These are phyloP conservation scores for Oryzias javanicus DNA, from an alignment of 2,113 vertebrate species.

Conservation along the genomic window DNA sequence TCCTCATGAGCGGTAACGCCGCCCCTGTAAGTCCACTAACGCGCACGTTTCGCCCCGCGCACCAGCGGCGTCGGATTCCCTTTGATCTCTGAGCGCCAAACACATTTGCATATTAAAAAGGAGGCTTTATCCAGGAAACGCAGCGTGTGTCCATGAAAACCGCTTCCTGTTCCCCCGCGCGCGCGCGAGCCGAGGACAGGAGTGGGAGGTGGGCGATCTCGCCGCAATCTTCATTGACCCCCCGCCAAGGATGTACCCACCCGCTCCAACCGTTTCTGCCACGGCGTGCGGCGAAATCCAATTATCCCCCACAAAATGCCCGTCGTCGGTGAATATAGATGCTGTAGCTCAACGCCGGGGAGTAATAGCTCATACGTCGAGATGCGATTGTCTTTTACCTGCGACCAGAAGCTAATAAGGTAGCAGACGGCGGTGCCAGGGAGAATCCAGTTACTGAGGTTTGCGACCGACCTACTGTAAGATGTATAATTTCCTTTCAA, in stretches of 20 bases:
- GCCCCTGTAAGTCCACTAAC: background rate
- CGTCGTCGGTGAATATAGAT: conserved; percentile 77
- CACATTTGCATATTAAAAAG: conserved; percentile 61
- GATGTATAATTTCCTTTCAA: conserved; percentile 11
- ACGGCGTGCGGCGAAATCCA: conserved; percentile 77
- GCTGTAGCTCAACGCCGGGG: conserved; percentile 69
- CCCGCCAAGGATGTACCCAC: conserved; percentile 61
- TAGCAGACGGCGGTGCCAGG: conserved; percentile 53
- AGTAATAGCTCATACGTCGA: conserved; percentile 54
- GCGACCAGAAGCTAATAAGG: conserved; percentile 54
- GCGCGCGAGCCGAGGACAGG: conserved; percentile 34
- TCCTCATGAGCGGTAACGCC: background rate
- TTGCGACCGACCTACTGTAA: conserved; percentile 44
- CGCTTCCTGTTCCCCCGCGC: conserved; percentile 41
- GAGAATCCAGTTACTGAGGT: conserved; percentile 35
- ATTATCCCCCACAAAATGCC: conserved; percentile 74
- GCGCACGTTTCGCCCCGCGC: background rate
- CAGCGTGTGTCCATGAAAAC: conserved; percentile 54
- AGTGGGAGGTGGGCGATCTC: conserved; percentile 56
- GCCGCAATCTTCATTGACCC: conserved; percentile 61
- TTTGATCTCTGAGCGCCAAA: conserved; percentile 25
- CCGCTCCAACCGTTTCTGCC: conserved; percentile 39
- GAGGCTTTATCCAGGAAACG: conserved; percentile 53
- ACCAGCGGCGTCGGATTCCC: conserved; percentile 15
- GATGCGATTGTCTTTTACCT: conserved; percentile 50